Conservation (phyloP, 2,888 invertebrate genomes). For the Sinodicranocentrus sp. region DNA sequence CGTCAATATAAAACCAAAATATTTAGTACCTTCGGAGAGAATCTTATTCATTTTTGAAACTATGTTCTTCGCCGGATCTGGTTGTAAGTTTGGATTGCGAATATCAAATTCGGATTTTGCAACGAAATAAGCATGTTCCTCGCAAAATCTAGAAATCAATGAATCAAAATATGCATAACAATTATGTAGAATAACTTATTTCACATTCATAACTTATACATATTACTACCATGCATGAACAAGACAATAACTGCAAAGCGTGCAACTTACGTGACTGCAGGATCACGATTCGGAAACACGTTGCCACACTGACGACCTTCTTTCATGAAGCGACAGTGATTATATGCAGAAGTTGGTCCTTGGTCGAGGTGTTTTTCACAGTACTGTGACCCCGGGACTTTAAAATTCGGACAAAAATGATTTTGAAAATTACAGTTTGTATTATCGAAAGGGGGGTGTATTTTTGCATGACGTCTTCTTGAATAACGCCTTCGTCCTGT, state of each 20-base stretch:
- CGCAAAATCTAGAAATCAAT: constrained; percentile 42
- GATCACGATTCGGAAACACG: constrained; percentile 43
- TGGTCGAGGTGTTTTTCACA: constrained; percentile 61
- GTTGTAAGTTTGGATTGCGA: constrained; percentile 35
- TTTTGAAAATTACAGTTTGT: constrained; percentile 48
- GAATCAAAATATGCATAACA: neutral
- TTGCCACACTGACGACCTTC: constrained; percentile 43
- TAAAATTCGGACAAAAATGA: constrained; percentile 49
- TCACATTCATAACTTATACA: too few species aligned
- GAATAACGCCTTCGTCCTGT: constrained; percentile 48
- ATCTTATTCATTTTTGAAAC: constrained; percentile 36
- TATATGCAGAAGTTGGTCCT: constrained; percentile 42
- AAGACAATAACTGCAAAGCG: neutral
- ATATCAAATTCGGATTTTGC: constrained; percentile 38
- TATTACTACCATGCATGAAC: too few species aligned
- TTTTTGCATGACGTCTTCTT: constrained; percentile 50
- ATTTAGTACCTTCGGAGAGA: constrained; percentile 40
- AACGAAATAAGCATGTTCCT: constrained; percentile 39
- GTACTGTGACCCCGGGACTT: constrained; percentile 47
- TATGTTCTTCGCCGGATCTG: constrained; percentile 41
- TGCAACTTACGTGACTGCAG: constrained; percentile 32
- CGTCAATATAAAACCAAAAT: too few species aligned
- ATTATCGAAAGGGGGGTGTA: constrained; percentile 60
- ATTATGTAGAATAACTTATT: too few species aligned
- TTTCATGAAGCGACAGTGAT: constrained; percentile 46